These are phyloP conservation scores for Drosophila neonasuta DNA, from an alignment of 2,888 invertebrate genomes.

Conservation along the genomic window DNA sequence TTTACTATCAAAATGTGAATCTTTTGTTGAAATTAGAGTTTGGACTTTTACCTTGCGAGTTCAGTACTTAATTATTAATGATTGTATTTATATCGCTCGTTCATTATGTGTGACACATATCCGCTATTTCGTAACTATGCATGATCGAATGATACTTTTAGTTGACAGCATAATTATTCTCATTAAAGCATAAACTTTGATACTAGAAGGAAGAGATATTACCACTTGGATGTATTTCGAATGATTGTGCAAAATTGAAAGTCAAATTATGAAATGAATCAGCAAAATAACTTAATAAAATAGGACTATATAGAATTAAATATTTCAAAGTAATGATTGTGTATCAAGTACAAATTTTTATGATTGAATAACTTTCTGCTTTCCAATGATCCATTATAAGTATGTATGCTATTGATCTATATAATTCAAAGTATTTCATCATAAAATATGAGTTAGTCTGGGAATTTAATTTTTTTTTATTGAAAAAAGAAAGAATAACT, in stretches of 20 bases:
- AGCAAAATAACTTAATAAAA: not conserved
- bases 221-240: not conserved
- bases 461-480: no score
- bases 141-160: constrained; percentile 45
- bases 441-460: no score
- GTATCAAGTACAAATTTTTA: not conserved
- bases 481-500: no score
- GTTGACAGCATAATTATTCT: constrained; percentile 16
- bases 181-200: constrained; percentile 35
- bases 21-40: constrained; percentile 24
- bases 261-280: not conserved
- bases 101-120: constrained; percentile 61
- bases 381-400: no score
- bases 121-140: constrained; percentile 47
- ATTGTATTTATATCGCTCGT: constrained; percentile 52
- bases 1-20: constrained; percentile 17
- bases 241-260: not conserved
- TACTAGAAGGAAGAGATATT: not conserved
- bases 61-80: constrained; percentile 59
- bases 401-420: no score
- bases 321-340: not conserved
- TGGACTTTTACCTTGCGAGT: constrained; percentile 40
- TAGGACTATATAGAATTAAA: not conserved
- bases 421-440: no score
- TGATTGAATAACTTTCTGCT: no score